phyloP scores from a whole-genome alignment of 2,888 invertebrate species.

The Sphecodes monilicornis region DNA sequence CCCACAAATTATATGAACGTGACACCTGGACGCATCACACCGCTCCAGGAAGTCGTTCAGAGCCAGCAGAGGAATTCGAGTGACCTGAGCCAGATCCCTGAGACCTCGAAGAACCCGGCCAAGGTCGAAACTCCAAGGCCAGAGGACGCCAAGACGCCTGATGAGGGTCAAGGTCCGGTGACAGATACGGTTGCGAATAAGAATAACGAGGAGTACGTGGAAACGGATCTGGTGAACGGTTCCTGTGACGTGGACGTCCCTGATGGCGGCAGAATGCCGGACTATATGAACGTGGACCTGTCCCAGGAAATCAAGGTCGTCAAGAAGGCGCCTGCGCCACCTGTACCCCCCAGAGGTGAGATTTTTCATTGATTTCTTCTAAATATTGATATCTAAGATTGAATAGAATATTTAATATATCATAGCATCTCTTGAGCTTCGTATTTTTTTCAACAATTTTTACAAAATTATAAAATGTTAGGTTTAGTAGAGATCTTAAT shows the following conservation, averaged over 20 bases:
- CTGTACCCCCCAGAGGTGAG: conserved; percentile 78
- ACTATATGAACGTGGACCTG: conserved; percentile 78
- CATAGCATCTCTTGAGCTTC: too few relatives aligned
- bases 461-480: not conserved
- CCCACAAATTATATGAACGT: conserved; percentile 77
- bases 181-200: not conserved
- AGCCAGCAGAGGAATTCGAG: conserved; percentile 23
- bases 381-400: not conserved
- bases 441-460: too few relatives aligned
- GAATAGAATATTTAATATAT: too few relatives aligned
- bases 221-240: conserved; percentile 57
- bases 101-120: conserved; percentile 34
- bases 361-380: not conserved
- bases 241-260: conserved; percentile 59
- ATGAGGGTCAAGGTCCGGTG: conserved; percentile 25
- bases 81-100: not conserved
- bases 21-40: conserved; percentile 34
- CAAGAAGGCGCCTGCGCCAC: conserved; percentile 78
- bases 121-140: conserved; percentile 8
- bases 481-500: not conserved
- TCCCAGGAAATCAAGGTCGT: conserved; percentile 64
- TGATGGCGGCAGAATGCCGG: conserved; percentile 73
- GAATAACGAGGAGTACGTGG: conserved; percentile 60
- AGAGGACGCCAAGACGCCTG: conserved; percentile 22
- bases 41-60: conserved; percentile 42